Evolutionary conservation across 2,888 invertebrate genomes (phyloP).

Genomic region (Lamellibrachia columna): DNA sequence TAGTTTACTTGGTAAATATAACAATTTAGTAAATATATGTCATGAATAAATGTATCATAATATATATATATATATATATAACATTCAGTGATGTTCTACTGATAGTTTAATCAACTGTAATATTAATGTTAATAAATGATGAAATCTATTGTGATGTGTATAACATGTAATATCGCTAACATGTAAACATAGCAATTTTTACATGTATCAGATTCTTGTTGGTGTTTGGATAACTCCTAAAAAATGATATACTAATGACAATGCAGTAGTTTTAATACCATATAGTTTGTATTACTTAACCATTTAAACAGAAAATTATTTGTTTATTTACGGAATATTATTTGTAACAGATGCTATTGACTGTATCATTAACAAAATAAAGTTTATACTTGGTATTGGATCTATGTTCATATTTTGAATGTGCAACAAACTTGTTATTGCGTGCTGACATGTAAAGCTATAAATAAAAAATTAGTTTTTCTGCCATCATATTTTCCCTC

Average conservation of each 20-base stretch:
- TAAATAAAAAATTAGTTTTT: too few relatives aligned
- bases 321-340: not conserved
- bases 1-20: not conserved
- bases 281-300: not conserved
- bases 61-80: not conserved
- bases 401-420: not conserved
- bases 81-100: not conserved
- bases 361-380: not conserved
- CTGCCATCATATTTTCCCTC: too few relatives aligned
- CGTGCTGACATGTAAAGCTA: too few relatives aligned
- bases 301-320: not conserved
- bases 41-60: not conserved
- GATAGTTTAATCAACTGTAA: not conserved
- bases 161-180: not conserved
- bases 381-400: not conserved
- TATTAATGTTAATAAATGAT: not conserved
- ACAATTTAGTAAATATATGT: not conserved
- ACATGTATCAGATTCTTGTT: not conserved
- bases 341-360: not conserved
- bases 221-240: not conserved
- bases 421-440: too few relatives aligned
- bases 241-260: not conserved
- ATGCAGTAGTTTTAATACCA: slow-evolving; percentile 5
- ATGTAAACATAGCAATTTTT: not conserved
- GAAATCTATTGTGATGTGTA: not conserved